A percentile compares a stretch with the other conserved stretches of the same genome.
phyloP scores from a whole-genome alignment of 2,113 vertebrate species.

The Rhipidura dahli region DNA sequence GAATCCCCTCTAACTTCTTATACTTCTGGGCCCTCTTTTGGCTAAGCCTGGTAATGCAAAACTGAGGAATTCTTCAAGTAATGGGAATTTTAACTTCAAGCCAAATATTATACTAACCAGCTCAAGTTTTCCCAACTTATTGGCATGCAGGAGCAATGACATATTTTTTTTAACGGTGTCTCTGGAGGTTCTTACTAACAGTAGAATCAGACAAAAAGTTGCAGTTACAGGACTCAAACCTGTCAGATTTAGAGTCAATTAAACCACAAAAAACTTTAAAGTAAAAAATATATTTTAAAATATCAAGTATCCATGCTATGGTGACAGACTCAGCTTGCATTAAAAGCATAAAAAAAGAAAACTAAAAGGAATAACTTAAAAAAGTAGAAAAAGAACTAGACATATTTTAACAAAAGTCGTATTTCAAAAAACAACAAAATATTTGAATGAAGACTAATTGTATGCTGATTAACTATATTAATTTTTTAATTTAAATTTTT shows the following conservation, averaged over 20 bases:
- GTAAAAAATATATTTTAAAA: background rate
- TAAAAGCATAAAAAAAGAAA: background rate
- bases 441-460: background rate
- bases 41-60: background rate
- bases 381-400: background rate
- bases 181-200: background rate
- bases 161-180: fast-evolving
- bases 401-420: background rate
- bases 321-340: background rate
- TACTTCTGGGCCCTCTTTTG: conserved; percentile 38
- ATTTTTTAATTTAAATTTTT: background rate
- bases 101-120: background rate
- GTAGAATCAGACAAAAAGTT: background rate
- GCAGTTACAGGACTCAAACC: background rate
- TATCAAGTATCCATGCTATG: background rate
- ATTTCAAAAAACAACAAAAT: background rate
- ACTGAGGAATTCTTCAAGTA: background rate
- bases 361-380: background rate
- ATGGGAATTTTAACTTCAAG: background rate
- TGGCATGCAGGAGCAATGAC: background rate
- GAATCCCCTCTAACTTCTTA: background rate
- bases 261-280: background rate
- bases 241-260: background rate
- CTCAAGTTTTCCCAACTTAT: fast-evolving
- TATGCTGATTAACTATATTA: background rate